Evolutionary conservation across 64 coral and sea anemone genomes (phyloP), one percentile per base, ranked within the genome.

Genomic region (Acropora tenuis): DNA sequence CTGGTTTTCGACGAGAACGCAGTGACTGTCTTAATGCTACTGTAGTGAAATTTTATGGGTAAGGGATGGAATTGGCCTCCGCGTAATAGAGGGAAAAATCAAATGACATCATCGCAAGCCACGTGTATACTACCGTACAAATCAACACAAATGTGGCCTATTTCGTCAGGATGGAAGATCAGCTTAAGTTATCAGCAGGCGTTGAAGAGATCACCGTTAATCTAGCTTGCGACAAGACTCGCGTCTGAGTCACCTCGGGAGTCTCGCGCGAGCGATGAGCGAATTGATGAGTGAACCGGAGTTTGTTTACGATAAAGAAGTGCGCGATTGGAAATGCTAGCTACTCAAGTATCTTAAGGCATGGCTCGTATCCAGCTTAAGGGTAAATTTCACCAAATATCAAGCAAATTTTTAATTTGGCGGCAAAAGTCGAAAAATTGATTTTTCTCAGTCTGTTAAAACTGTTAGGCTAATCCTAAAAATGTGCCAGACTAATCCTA

Each of bases 361-460:
- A 66, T 66, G 61, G 61, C 61, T 66, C 61, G 15, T 3, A 5
- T 17, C 16, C 15, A 66, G 61, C 61, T 66, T 66, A 66, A 66
- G 61, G 15, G 61, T 13, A 66, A 66, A 66, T 66, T n/a, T n/a
- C n/a, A n/a, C 61, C 10, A 66, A 66, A 66, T 15, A 66, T 66
- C 61, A 66, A 66, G 61, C 61, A 66, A 66, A 66, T 8, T 66
- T 66, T 66, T 66, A 66, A 66, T 66, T 66, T 66, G 61, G 61
- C 61, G 61, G 61, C 61, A 66, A 12, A 66, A 66, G 10, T 66
- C 61, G 61, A 66, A 66, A 66, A 66, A 66, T 66, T 17, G 1
- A 66, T 66, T 66, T 66, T 66, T 66, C 61, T 66, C 61, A 66
- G 61, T 66, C 61, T 66, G 9, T 66, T 66, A 8, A 53, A 53